Evolutionary conservation across 2,888 invertebrate genomes (phyloP), one percentile per base, ranked within the genome.

Genomic region (Platycheirus rosarum): DNA sequence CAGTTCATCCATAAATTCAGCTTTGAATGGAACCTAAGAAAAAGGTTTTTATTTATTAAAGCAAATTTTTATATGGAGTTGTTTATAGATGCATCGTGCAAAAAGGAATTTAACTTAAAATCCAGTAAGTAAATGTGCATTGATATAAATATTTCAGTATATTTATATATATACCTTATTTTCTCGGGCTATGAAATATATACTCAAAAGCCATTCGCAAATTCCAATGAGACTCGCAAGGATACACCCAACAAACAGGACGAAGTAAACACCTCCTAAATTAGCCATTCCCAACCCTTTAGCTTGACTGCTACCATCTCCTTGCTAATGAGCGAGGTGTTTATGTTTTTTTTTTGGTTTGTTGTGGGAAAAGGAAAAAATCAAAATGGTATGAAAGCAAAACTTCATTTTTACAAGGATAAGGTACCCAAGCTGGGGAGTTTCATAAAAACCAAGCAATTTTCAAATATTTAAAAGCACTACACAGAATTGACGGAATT

Each of bases 1-100:
- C 55, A 96, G 84, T 88, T 96, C 96, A 1, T 93, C 93, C 57
- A 92, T 90, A 23, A 95, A 87, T 87, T 95, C 94, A 49, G 93
- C 92, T 87, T 91, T 93, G 87, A 95, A 95, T n/a, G 94, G 90
- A 1, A 94, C 91, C 93, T 95, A 26, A 32, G 18, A 7, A 7
- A 3, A 32, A 4, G 6, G 6, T 26, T 32, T 32, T 32, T 3
- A 8, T 32, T 32, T 7, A 7, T 32, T 32, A 32, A 32, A 32
- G 26, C 26, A 26, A 26, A 4, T 26, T 26, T 26, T 26, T 6
- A n/a, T n/a, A n/a, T n/a, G 26, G 6, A 26, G 6, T 26, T 4
- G 6, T 26, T 26, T 26, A 26, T 4, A 26, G 6, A 26, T n/a
- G 6, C 26, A 32, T 32, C 29, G 8, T 32, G n/a, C 11, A 2